These are phyloP conservation scores for Lepidurus apus DNA, from an alignment of 1,140 invertebrate genomes.

Conservation along the genomic window DNA sequence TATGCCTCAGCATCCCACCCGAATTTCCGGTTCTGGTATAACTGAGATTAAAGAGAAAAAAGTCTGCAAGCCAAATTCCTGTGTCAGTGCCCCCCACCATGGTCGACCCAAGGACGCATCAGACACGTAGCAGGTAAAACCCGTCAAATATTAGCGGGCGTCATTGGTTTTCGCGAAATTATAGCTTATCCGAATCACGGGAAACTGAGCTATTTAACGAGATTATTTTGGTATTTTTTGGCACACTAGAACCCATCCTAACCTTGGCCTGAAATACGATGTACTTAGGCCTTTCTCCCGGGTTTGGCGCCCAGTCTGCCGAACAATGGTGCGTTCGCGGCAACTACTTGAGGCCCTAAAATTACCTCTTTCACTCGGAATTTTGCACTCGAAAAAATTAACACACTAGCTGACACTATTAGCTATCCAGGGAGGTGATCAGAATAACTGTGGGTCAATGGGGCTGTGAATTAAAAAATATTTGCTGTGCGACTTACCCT, in stretches of 20 bases:
- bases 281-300: constrained; percentile 12
- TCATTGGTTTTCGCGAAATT: background rate
- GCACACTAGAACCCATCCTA: background rate
- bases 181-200: background rate
- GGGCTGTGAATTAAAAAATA: background rate
- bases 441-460: background rate
- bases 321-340: background rate
- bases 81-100: constrained; percentile 17
- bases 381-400: constrained; percentile 1
- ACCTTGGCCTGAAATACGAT: constrained; percentile 13
- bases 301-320: constrained; percentile 16
- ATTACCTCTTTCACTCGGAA: background rate
- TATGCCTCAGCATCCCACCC: background rate
- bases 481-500: background rate
- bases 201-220: background rate
- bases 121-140: constrained; percentile 5
- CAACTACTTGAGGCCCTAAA: background rate
- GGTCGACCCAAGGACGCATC: background rate
- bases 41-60: background rate
- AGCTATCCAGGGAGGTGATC: background rate
- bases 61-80: constrained; percentile 4
- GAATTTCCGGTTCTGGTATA: background rate
- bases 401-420: background rate
- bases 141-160: background rate
- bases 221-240: background rate